Percentiles rank a stretch among this genome's conserved stretches.
phyloP scores from a whole-genome alignment of 2,797 vertebrate genomes.

The Selene dorsalis region DNA sequence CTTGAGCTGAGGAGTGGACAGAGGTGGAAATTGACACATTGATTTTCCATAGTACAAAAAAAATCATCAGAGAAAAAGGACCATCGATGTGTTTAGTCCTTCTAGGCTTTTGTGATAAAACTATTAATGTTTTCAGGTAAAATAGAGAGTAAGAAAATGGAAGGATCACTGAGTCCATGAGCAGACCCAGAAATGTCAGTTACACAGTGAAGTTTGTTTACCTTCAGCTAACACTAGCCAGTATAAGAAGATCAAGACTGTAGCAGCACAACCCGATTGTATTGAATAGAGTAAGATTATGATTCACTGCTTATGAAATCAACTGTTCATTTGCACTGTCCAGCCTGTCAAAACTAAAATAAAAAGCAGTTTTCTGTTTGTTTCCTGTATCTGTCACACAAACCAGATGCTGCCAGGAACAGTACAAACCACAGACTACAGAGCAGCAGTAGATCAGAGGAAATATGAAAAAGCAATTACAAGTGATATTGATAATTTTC shows the following conservation, averaged over 20 bases:
- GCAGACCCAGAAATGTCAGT: background rate
- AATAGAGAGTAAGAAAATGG: background rate
- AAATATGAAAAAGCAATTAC: conserved; percentile 5
- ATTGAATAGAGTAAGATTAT: background rate
- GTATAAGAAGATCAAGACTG: background rate
- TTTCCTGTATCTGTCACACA: background rate
- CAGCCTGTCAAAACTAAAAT: background rate
- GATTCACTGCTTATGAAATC: background rate
- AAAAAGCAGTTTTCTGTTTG: conserved; percentile 1
- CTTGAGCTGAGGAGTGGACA: background rate
- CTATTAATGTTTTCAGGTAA: background rate
- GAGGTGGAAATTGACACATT: background rate
- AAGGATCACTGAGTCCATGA: background rate
- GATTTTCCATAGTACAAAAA: background rate
- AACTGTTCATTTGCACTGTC: background rate
- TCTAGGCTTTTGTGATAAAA: background rate
- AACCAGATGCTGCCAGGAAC: background rate
- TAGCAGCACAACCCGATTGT: background rate
- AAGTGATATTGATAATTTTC: background rate
- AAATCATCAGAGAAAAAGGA: background rate
- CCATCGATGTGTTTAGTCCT: background rate
- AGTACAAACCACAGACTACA: background rate
- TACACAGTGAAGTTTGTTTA: background rate
- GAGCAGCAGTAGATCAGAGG: background rate
- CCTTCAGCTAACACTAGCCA: background rate